These are phyloP conservation scores for Euzetes globulus DNA, from an alignment of 2,888 invertebrate species.

Conservation along the genomic window DNA sequence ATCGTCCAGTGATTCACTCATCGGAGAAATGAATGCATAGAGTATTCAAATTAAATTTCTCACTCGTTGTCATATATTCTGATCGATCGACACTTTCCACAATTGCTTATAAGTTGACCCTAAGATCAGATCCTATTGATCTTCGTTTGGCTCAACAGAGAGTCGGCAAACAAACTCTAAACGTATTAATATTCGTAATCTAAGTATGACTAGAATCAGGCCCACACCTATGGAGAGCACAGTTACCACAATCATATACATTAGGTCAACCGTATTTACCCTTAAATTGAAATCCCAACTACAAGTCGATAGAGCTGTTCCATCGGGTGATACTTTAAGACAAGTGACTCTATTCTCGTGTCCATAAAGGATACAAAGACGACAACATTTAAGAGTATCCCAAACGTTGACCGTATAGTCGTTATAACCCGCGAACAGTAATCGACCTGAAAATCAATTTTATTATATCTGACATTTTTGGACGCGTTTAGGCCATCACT, in stretches of 20 bases:
- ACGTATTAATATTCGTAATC: constrained; percentile 21
- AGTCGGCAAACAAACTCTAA: constrained; percentile 10
- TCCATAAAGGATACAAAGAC: constrained; percentile 82
- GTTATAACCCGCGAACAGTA: constrained; percentile 95
- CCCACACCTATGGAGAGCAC: constrained; percentile 21
- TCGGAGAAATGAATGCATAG: constrained; percentile 21
- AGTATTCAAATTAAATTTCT: neutral
- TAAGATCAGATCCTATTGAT: neutral
- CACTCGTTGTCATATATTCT: neutral
- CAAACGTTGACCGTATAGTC: constrained; percentile 98
- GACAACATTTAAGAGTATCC: constrained; percentile 90
- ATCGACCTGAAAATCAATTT: constrained; percentile 57
- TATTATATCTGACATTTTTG: neutral
- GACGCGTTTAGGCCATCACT: neutral
- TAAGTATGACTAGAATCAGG: constrained; percentile 26
- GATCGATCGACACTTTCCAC: neutral
- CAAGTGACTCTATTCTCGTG: constrained; percentile 92
- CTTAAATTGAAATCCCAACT: constrained; percentile 91
- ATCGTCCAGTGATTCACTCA: constrained; percentile 16
- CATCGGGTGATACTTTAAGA: constrained; percentile 90
- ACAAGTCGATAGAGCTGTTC: constrained; percentile 91
- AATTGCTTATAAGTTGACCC: constrained; percentile 8
- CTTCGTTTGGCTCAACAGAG: constrained; percentile 1
- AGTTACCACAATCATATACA: neutral
- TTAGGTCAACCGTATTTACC: constrained; percentile 51